These are phyloP conservation scores for Emydocephalus ijimae DNA, from an alignment of 2,113 vertebrate genomes.

Conservation along the genomic window DNA sequence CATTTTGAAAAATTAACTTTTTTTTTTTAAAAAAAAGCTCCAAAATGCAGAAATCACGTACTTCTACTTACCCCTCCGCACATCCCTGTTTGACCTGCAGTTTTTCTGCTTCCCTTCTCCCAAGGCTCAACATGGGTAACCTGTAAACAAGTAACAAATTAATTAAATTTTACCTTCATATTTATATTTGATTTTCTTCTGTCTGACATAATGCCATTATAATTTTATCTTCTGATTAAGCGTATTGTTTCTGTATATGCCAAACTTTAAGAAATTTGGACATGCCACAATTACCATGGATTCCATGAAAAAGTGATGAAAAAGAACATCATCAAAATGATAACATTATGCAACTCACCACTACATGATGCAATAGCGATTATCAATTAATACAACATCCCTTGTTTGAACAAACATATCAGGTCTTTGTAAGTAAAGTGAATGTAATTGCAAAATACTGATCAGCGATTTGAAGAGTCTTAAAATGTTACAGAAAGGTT, in stretches of 20 bases:
- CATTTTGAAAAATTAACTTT: not conserved
- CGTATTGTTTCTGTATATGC: not conserved
- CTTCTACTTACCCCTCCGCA: conserved; percentile 99
- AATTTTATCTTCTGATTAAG: not conserved
- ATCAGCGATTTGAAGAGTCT: not conserved
- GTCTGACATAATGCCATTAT: not conserved
- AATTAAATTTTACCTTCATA: not conserved
- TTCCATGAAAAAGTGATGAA: not conserved
- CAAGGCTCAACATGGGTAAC: conserved; percentile 94
- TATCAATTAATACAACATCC: not conserved
- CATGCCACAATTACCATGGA: not conserved
- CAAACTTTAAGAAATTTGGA: not conserved
- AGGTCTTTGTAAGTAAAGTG: not conserved
- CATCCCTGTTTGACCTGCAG: conserved; percentile 99
- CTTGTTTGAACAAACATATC: not conserved
- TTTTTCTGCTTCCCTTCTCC: conserved; percentile 98
- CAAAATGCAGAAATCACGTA: conserved; percentile 89
- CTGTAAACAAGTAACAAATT: conserved; percentile 64
- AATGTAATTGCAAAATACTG: not conserved
- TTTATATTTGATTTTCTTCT: not conserved
- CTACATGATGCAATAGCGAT: not conserved
- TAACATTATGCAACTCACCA: not conserved
- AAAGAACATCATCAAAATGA: not conserved
- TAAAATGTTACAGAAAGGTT: not conserved
- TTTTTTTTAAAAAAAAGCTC: conserved; percentile 46